Evolutionary conservation across 2,888 invertebrate genomes (phyloP).

Genomic region (Shargacucullia verbasci): DNA sequence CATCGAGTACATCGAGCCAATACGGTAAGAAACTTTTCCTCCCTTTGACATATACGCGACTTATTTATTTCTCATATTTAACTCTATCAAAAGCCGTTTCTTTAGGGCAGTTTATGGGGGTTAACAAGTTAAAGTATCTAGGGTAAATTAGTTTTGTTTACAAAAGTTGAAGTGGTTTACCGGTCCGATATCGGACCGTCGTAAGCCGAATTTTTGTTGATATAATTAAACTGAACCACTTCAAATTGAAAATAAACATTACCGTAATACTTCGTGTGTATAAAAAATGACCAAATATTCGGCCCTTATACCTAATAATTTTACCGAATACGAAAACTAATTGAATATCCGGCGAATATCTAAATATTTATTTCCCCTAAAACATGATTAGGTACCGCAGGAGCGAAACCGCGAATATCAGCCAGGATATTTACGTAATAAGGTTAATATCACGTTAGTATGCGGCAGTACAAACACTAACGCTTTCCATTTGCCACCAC

Average conservation of each 20-base stretch:
- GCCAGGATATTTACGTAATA: conserved; percentile 38
- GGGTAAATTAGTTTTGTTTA: too few species aligned
- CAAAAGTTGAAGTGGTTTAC: too few species aligned
- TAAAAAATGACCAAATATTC: too few species aligned
- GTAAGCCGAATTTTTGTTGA: too few species aligned
- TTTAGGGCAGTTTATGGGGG: too few species aligned
- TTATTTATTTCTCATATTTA: background rate
- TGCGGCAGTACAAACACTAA: conserved; percentile 31
- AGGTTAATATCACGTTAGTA: conserved; percentile 32
- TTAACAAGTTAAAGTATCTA: too few species aligned
- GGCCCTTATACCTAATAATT: too few species aligned
- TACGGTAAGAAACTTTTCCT: background rate
- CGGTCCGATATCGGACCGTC: too few species aligned
- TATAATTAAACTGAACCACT: too few species aligned
- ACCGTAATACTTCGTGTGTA: too few species aligned
- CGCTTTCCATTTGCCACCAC: conserved; percentile 46
- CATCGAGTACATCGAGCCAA: background rate
- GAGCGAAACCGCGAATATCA: conserved; percentile 26
- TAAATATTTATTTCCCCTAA: conserved; percentile 13
- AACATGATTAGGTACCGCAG: conserved; percentile 25
- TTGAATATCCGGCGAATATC: background rate
- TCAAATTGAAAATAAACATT: too few species aligned
- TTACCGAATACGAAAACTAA: too few species aligned
- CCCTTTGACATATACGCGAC: background rate
- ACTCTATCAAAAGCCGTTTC: background rate